Evolutionary conservation across 2,113 vertebrate genomes (phyloP).

Genomic region (Galbula dea): DNA sequence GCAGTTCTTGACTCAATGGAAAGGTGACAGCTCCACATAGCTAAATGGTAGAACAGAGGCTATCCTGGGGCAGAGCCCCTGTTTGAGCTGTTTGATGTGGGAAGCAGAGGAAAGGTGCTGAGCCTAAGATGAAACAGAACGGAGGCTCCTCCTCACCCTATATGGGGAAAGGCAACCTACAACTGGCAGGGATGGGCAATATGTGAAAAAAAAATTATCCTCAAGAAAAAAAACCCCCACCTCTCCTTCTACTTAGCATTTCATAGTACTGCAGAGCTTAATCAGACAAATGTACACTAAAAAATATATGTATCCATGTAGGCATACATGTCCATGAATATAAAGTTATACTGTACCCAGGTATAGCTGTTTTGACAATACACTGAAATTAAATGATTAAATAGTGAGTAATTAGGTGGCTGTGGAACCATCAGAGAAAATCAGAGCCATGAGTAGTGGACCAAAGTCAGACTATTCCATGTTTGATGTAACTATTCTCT

Average conservation of each 20-base stretch:
- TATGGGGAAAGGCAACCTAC: neutral
- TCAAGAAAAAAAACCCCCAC: neutral
- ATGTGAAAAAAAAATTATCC: neutral
- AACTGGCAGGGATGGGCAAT: neutral
- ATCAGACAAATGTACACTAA: neutral
- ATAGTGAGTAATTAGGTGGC: neutral
- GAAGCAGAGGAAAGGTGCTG: neutral
- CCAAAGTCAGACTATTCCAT: neutral
- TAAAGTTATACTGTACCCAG: neutral
- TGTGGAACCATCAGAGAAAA: neutral
- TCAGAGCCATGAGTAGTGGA: neutral
- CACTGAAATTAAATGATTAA: neutral
- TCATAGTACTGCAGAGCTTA: neutral
- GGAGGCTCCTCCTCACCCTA: neutral
- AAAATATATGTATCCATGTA: neutral
- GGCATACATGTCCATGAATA: accelerated
- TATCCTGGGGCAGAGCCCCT: neutral
- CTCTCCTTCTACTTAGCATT: neutral
- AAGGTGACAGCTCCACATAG: neutral
- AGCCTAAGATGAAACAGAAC: neutral
- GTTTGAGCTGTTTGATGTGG: neutral
- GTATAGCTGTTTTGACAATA: neutral
- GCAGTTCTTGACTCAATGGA: neutral
- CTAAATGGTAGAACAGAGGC: neutral
- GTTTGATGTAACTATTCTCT: neutral